Percentiles rank a stretch among this genome's conserved stretches.
Evolutionary conservation across 2,113 vertebrate species (phyloP).

Genomic region (Nipponia nippon): DNA sequence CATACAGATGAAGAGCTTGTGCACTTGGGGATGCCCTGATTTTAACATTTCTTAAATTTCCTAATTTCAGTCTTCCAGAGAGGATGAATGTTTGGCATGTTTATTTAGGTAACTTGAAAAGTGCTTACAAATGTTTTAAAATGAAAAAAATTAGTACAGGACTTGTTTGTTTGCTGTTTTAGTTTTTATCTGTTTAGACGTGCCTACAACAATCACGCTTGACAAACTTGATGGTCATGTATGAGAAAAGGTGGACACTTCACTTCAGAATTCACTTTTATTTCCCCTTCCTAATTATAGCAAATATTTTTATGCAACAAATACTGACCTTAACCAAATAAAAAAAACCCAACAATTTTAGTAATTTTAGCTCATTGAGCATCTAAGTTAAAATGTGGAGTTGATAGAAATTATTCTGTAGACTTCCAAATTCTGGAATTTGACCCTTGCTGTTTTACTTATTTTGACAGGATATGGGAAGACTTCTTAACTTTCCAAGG

Average conservation of each 20-base stretch:
- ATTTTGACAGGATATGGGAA: background rate
- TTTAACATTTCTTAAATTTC: background rate
- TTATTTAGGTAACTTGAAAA: background rate
- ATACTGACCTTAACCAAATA: background rate
- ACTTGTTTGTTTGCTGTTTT: background rate
- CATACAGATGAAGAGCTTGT: background rate
- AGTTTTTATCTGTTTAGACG: background rate
- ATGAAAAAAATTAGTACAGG: background rate
- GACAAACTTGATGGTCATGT: background rate
- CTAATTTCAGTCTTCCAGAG: background rate
- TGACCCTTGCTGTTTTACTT: background rate
- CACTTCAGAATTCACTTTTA: background rate
- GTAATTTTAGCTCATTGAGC: background rate
- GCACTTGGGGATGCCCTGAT: background rate
- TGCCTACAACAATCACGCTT: background rate
- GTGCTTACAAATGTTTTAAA: background rate
- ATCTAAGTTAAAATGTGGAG: background rate
- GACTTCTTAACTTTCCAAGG: background rate
- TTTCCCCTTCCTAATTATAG: background rate
- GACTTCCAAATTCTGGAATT: background rate
- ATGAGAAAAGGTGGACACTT: background rate
- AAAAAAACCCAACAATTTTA: background rate
- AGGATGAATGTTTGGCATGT: background rate
- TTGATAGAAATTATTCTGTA: background rate
- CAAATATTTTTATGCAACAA: background rate